Percentiles rank a stretch among this genome's conserved stretches.
Evolutionary conservation across 1,140 invertebrate genomes (phyloP).

Genomic region (Pseudomyrmex flavicornis): DNA sequence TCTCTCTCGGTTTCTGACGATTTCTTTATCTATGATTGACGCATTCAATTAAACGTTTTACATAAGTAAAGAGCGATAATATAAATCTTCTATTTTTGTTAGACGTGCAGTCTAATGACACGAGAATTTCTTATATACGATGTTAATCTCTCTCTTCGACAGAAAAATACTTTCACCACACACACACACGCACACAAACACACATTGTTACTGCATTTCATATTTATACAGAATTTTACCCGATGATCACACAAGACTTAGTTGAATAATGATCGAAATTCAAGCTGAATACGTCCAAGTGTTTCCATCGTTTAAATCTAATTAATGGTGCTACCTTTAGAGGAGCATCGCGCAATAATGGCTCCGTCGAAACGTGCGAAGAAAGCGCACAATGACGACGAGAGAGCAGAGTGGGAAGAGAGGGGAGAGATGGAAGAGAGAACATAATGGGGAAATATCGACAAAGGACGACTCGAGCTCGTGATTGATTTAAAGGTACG

Average conservation of each 20-base stretch:
- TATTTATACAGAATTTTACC: neutral
- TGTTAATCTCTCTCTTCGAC: too few species aligned
- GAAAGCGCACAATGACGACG: conserved; percentile 17
- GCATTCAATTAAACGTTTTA: too few species aligned
- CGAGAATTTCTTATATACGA: too few species aligned
- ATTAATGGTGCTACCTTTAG: conserved; percentile 46
- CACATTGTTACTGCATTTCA: too few species aligned
- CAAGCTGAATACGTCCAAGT: conserved; percentile 18
- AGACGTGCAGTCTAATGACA: too few species aligned
- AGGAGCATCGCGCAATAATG: conserved; percentile 48
- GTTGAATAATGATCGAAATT: conserved; percentile 42
- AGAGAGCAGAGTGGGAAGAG: neutral
- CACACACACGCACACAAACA: too few species aligned
- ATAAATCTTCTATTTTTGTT: too few species aligned
- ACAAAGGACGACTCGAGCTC: conserved; percentile 27
- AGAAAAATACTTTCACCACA: too few species aligned
- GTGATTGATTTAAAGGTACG: conserved; percentile 37
- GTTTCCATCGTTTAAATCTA: conserved; percentile 51
- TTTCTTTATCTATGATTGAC: too few species aligned
- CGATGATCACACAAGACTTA: neutral
- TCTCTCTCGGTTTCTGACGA: too few species aligned
- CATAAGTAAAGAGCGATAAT: too few species aligned
- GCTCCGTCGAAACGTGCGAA: neutral
- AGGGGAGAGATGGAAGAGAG: neutral
- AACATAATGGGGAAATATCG: conserved; percentile 19